Evolutionary conservation across 2,797 vertebrate species (phyloP).

Genomic region (Sebastes flavidus): DNA sequence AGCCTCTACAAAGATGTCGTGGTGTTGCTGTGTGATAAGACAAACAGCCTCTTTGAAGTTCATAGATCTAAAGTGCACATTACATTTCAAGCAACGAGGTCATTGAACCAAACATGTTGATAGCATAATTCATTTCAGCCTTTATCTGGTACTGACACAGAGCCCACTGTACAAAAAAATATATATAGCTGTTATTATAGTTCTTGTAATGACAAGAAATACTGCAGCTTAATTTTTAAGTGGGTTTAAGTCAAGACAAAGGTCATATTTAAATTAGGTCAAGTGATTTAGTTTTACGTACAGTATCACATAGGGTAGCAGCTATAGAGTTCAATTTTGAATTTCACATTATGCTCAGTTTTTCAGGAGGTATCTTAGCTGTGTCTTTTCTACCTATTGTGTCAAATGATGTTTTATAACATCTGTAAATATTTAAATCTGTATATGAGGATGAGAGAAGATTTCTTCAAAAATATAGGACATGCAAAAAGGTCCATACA

Average conservation of each 20-base stretch:
- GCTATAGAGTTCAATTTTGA: background rate
- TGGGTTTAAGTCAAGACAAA: background rate
- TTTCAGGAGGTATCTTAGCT: background rate
- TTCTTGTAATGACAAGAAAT: background rate
- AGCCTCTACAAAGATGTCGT: background rate
- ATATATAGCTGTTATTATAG: background rate
- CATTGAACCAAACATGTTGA: constrained; percentile 15
- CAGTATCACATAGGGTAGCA: too few species aligned
- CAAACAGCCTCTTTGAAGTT: constrained; percentile 53
- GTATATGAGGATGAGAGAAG: background rate
- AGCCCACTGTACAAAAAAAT: background rate
- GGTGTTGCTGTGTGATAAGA: constrained; percentile 47
- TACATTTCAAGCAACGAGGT: constrained; percentile 30
- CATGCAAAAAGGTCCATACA: too few species aligned
- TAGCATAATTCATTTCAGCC: constrained; percentile 1
- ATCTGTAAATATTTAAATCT: background rate
- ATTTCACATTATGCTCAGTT: background rate
- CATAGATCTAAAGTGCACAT: constrained; percentile 56
- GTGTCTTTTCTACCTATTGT: background rate
- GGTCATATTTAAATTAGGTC: background rate
- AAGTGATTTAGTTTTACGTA: background rate
- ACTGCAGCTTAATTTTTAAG: background rate
- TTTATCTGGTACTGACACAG: constrained; percentile 18
- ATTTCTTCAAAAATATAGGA: background rate
- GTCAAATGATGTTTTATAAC: background rate